Evolutionary conservation across 2,797 vertebrate species (phyloP), one percentile per base, ranked within the genome.

Genomic region (Pitangus sulphuratus): DNA sequence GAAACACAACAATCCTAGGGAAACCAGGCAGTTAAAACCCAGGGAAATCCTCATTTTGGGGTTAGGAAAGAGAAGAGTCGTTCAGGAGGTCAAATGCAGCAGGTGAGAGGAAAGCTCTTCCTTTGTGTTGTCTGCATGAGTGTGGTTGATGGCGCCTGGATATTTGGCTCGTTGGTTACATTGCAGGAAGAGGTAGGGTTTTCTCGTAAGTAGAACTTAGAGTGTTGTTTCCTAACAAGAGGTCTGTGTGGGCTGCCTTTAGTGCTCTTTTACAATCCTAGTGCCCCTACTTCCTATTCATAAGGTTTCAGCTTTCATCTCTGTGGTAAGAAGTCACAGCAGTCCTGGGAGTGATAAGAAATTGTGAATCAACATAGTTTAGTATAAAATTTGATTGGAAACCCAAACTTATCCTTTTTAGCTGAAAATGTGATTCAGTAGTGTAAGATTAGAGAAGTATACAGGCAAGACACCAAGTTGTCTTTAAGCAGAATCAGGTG

Each of bases 211-310:
- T 11, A 39, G 20, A 5, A 8, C 9, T 44, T 12, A 24, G 10
- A 16, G 8, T 64, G 40, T 12, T 64, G 5, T 31, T 66, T 42
- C 53, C 28, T 57, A 35, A 21, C 11, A 6, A 61, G 11, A 50
- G 15, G 26, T 30, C 33, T 68, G 17, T 28, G 31, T 53, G 48
- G 15, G 4, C 18, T 84, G 66, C 8, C 22, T 84, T 82, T 28
- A 44, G 31, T 48, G 48, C 16, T 79, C 1, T 50, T 42, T 31
- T 39, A 9, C 5, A 0, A 2, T 57, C 24, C 14, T 54, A 39
- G 24, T 45, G 39, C 5, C 1, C 2, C 37, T 26, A 22, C 53
- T n/a, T 61, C 8, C 11, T 40, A 9, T 45, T 11, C 0, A 0
- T 28, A 33, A 64, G 4, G 8, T 69, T 87, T 89, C 30, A 76